Percentiles rank a stretch among this genome's conserved stretches.
Conservation (phyloP, 2,797 vertebrate species). For the Hemitrygon akajei region DNA sequence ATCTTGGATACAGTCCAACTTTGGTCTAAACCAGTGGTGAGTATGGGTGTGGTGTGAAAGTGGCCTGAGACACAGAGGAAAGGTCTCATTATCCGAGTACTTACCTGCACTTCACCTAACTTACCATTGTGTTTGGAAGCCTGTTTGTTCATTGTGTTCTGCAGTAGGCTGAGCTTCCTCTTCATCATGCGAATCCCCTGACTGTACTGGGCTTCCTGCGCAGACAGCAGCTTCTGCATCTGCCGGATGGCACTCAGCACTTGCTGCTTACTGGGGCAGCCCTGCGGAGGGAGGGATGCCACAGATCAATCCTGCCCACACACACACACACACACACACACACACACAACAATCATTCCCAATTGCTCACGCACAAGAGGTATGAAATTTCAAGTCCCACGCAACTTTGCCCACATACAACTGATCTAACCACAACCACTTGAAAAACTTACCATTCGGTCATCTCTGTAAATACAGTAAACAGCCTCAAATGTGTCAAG, state of each 20-base stretch:
- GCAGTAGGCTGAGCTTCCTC: slow-evolving; percentile 72
- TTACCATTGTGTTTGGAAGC: slow-evolving; percentile 58
- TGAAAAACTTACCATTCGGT: too few species aligned
- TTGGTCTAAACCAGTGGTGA: background rate
- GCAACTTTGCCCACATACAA: too few species aligned
- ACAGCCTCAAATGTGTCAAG: too few species aligned
- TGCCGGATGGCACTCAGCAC: slow-evolving; percentile 62
- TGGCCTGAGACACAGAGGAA: background rate
- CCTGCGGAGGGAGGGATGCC: slow-evolving; percentile 48
- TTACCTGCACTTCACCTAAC: slow-evolving; percentile 39
- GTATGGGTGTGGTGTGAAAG: background rate
- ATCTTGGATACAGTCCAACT: background rate
- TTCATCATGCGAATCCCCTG: slow-evolving; percentile 60
- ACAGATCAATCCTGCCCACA: background rate
- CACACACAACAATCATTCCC: too few species aligned
- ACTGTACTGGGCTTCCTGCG: slow-evolving; percentile 68
- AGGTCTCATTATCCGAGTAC: background rate
- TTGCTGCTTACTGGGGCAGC: slow-evolving; percentile 65
- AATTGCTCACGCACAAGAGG: too few species aligned
- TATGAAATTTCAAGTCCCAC: too few species aligned
- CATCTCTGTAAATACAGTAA: too few species aligned
- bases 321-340: too few species aligned
- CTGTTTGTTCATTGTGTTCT: slow-evolving; percentile 53
- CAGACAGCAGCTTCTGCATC: slow-evolving; percentile 72
- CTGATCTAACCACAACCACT: too few species aligned